Conservation (phyloP, 2,888 invertebrate species). For the Hirtodrosophila trivittata region DNA sequence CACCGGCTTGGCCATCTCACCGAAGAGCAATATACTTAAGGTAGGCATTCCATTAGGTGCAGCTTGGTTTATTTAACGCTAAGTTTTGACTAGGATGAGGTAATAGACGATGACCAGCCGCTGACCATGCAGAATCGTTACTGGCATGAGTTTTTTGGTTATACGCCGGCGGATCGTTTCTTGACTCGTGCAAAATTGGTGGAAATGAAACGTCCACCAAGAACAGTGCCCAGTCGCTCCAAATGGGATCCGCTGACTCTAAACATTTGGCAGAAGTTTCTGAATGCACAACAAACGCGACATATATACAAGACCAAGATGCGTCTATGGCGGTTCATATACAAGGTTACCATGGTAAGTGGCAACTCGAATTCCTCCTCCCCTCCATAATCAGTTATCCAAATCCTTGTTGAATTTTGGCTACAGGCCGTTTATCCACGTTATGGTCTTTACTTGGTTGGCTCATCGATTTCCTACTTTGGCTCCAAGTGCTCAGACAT, state of each 20-base stretch:
- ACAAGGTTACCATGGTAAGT: constrained; percentile 89
- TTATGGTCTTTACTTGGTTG: constrained; percentile 96
- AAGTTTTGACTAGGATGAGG: constrained; percentile 27
- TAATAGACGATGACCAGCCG: constrained; percentile 39
- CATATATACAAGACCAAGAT: constrained; percentile 92
- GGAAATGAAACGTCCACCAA: constrained; percentile 88
- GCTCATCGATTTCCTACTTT: constrained; percentile 98
- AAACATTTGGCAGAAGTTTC: constrained; percentile 92
- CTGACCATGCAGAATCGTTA: constrained; percentile 64
- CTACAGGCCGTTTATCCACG: constrained; percentile 85
- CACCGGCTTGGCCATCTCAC: constrained; percentile 6
- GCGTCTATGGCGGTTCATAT: constrained; percentile 91
- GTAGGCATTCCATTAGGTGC: constrained; percentile 32
- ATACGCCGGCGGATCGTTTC: constrained; percentile 87
- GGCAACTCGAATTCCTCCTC: too few species aligned
- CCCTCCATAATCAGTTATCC: too few species aligned
- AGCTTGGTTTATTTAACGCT: too few species aligned
- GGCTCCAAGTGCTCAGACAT: constrained; percentile 96
- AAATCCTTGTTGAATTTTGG: too few species aligned
- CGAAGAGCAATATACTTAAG: constrained; percentile 34
- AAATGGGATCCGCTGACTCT: constrained; percentile 89
- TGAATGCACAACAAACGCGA: constrained; percentile 91
- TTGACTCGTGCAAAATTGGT: constrained; percentile 87
- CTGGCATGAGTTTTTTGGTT: constrained; percentile 78
- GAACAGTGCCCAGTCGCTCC: constrained; percentile 86